These are phyloP conservation scores for Aphelinus atriplicis DNA, from an alignment of 1,140 invertebrate genomes.

Conservation along the genomic window DNA sequence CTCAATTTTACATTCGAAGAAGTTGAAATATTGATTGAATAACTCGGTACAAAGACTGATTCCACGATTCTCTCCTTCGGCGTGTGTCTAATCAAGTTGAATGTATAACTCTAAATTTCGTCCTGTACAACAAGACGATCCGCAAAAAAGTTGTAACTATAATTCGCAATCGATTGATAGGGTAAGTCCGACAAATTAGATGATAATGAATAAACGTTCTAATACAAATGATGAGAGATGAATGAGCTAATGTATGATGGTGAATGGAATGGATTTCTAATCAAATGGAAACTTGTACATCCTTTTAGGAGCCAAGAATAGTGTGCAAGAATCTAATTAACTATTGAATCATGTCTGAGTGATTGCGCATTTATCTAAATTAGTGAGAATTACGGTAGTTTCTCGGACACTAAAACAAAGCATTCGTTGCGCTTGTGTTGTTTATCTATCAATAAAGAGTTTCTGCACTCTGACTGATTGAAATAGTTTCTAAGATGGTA, in stretches of 20 bases:
- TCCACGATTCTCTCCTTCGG: no score
- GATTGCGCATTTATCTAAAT: not conserved
- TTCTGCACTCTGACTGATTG: slow-evolving; percentile 6
- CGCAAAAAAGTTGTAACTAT: not conserved
- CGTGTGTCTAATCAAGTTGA: no score
- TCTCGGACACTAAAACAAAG: slow-evolving; percentile 20
- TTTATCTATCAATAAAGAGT: not conserved
- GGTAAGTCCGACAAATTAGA: no score
- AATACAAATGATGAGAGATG: not conserved
- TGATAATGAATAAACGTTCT: not conserved
- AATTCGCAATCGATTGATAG: not conserved
- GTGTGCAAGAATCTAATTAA: not conserved
- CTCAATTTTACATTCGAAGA: no score
- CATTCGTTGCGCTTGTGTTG: not conserved
- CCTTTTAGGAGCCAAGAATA: slow-evolving; percentile 17
- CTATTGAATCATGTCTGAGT: not conserved
- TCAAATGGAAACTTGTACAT: not conserved
- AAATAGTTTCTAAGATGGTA: slow-evolving; percentile 8
- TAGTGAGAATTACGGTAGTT: not conserved
- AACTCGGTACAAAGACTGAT: no score
- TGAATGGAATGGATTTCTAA: slow-evolving; percentile 9
- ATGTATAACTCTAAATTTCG: no score
- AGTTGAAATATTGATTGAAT: no score
- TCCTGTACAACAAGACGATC: no score
- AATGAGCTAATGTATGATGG: slow-evolving; percentile 20